Conservation (phyloP, 2,113 vertebrate species). For the Rhynchomys soricoides region DNA sequence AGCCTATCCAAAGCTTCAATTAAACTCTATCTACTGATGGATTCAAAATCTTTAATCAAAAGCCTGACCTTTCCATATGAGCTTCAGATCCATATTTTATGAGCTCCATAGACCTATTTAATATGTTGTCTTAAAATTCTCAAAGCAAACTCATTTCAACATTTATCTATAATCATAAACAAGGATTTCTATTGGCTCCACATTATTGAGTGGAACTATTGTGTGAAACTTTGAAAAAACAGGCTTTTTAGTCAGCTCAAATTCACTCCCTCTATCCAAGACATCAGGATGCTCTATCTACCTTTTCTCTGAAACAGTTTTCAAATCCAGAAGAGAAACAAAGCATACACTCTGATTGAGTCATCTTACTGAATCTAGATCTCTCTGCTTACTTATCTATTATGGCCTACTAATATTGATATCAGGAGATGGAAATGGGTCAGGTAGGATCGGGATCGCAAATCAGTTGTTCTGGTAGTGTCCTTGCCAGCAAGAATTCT, state of each 20-base stretch:
- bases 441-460: not conserved
- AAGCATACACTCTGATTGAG: accelerated
- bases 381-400: not conserved
- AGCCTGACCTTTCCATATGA: not conserved
- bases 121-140: not conserved
- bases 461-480: not conserved
- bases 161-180: not conserved
- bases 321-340: not conserved
- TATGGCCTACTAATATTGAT: not conserved
- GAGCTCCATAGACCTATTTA: not conserved
- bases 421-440: not conserved
- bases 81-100: slow-evolving; percentile 12
- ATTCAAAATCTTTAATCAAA: not conserved
- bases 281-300: not conserved
- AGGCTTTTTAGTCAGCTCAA: not conserved
- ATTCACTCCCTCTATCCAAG: not conserved
- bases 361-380: not conserved
- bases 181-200: not conserved
- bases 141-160: not conserved
- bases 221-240: not conserved
- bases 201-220: not conserved
- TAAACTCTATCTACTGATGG: not conserved
- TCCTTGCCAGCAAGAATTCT: not conserved
- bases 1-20: not conserved
- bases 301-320: not conserved